Conservation (phyloP, 2,888 invertebrate genomes). For the Plagodis dolabraria region DNA sequence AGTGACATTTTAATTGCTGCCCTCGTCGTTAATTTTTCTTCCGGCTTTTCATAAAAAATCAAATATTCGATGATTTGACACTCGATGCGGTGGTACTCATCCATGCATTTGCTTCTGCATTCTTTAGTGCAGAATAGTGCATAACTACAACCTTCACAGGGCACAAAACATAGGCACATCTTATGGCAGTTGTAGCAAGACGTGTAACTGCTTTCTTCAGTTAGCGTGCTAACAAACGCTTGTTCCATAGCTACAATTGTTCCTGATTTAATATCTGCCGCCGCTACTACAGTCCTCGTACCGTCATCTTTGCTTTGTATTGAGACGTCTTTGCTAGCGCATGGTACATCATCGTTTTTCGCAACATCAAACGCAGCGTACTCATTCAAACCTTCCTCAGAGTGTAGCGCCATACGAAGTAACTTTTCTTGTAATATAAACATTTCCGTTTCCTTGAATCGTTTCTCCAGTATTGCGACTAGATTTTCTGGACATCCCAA, state of each 20-base stretch:
- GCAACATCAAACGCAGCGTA: constrained; percentile 7
- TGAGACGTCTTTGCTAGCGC: constrained; percentile 16
- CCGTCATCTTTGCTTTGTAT: constrained; percentile 11
- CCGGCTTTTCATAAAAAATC: neutral
- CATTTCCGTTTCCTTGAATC: neutral
- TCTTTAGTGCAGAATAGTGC: constrained; percentile 22
- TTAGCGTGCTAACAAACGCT: constrained; percentile 15
- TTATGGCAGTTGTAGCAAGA: constrained; percentile 24
- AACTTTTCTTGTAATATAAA: neutral
- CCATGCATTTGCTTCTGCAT: constrained; percentile 12
- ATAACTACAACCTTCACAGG: constrained; percentile 15
- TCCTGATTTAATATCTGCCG: constrained; percentile 15
- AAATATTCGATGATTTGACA: constrained; percentile 17
- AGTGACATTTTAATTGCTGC: constrained; percentile 25
- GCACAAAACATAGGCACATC: constrained; percentile 7
- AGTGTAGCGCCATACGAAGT: neutral
- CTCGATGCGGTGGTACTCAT: constrained; percentile 27
- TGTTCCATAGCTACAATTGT: constrained; percentile 25
- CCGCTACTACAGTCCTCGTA: constrained; percentile 9
- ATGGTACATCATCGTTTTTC: constrained; percentile 20
- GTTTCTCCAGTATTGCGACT: constrained; percentile 9
- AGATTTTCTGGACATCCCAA: constrained; percentile 6
- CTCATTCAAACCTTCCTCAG: neutral
- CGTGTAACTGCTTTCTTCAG: neutral
- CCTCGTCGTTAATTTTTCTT: constrained; percentile 4